Base-by-base conservation (phyloP, 2,797 vertebrate species). In the Lutjanus argentimaculatus region DNA sequence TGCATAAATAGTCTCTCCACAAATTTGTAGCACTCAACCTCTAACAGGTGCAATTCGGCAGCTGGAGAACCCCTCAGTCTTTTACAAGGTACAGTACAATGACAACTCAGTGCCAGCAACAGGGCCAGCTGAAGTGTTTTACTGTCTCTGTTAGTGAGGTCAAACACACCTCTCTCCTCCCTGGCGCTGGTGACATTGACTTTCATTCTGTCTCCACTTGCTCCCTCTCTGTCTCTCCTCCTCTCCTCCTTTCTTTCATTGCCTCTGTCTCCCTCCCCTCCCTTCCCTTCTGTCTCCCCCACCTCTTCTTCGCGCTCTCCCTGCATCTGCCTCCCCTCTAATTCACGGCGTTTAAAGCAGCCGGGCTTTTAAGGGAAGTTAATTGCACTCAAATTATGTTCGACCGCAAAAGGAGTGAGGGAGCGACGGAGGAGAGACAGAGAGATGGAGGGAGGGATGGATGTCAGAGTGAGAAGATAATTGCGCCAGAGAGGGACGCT, bases 361-460 rank as follows among this genome's bases (percentile, higher is more conserved):
- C 91, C 88, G 87, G 90, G 95, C 95, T 96, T 96, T 96, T 96
- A 96, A 96, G 94, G 95, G 93, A 95, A 95, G 95, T 96, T 96
- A 96, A 96, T 96, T 96, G 95, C 96, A 95, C 95, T 96, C 95
- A 96, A 96, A 96, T 96, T 96, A 96, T 95, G 95, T 96, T 95
- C 94, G 95, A 95, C 95, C 94, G 92, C 91, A 86, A 94, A 93
- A 93, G 92, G 87, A 94, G 92, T 70, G 91, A 94, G 93, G 92
- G 93, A 94, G 91, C 72, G 88, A 91, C 67, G 78, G 89, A 89
- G 85, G 84, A 82, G 89, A 86, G 85, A 89, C 67, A 19, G 77
- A 84, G 90, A 87, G 87, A 85, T 64, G 83, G 81, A 88, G 80
- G 85, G 89, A 91, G 83, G 86, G 84, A 94, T 90, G 75, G 92